Evolutionary conservation across 1,140 invertebrate genomes (phyloP).

Genomic region (Leptinotarsa texana): DNA sequence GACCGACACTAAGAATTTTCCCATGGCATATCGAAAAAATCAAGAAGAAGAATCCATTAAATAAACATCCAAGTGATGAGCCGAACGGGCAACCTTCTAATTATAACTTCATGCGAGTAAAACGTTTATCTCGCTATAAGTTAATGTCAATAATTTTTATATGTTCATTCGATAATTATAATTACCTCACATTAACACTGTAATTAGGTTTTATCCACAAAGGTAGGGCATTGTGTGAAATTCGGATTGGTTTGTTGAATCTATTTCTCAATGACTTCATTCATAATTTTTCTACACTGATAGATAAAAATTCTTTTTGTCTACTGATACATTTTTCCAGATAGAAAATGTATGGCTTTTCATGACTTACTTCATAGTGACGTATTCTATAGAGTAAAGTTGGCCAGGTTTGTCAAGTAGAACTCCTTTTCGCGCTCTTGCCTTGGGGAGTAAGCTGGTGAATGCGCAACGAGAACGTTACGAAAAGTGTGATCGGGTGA

Average conservation of each 20-base stretch:
- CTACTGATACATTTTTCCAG: too few species aligned
- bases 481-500: too few species aligned
- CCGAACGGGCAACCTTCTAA: not conserved
- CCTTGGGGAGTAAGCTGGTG: too few species aligned
- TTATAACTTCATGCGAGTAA: constrained; percentile 3
- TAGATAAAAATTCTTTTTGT: too few species aligned
- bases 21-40: constrained; percentile 3
- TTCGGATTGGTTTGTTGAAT: not conserved
- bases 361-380: too few species aligned
- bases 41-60: not conserved
- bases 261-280: too few species aligned
- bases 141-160: constrained; percentile 3
- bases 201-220: constrained; percentile 1
- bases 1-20: not conserved
- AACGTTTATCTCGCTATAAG: not conserved
- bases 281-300: too few species aligned
- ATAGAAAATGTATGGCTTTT: too few species aligned
- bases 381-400: too few species aligned
- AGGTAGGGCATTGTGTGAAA: not conserved
- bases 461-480: too few species aligned
- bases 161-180: constrained; percentile 6
- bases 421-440: too few species aligned
- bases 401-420: too few species aligned
- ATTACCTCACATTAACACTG: constrained; percentile 5
- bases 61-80: constrained; percentile 6